These are phyloP conservation scores for Microctonus hyperodae DNA, from an alignment of 2,888 invertebrate genomes.

Conservation along the genomic window DNA sequence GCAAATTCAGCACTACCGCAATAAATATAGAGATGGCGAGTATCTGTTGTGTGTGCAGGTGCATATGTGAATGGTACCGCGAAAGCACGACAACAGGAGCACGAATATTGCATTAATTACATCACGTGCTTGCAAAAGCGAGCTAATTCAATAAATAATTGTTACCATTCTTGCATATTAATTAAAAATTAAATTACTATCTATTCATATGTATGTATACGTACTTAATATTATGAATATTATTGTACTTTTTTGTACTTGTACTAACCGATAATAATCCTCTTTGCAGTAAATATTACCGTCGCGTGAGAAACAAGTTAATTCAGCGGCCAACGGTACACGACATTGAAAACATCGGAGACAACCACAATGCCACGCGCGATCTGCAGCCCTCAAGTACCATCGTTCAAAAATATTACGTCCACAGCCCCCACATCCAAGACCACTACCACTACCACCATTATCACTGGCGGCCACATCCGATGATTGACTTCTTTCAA, in stretches of 20 bases:
- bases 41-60: constrained; percentile 17
- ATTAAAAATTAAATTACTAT: background rate
- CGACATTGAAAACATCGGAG: constrained; percentile 86
- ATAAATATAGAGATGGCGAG: constrained; percentile 59
- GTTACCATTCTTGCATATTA: background rate
- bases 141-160: constrained; percentile 5
- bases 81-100: constrained; percentile 39
- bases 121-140: background rate
- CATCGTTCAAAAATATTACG: constrained; percentile 70
- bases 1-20: constrained; percentile 59
- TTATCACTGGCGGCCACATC: constrained; percentile 48
- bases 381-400: constrained; percentile 85
- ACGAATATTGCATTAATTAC: constrained; percentile 54
- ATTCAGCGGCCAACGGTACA: constrained; percentile 82
- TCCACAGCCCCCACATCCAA: constrained; percentile 70
- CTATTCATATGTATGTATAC: too few relatives aligned
- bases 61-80: background rate
- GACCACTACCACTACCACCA: constrained; percentile 48
- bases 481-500: constrained; percentile 40
- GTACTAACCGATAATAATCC: constrained; percentile 86
- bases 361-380: constrained; percentile 89
- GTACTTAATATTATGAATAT: too few relatives aligned
- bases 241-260: too few relatives aligned
- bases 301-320: constrained; percentile 88
- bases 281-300: constrained; percentile 94